phyloP scores from a whole-genome alignment of 64 coral and sea anemone species.

The Actinia equina region DNA sequence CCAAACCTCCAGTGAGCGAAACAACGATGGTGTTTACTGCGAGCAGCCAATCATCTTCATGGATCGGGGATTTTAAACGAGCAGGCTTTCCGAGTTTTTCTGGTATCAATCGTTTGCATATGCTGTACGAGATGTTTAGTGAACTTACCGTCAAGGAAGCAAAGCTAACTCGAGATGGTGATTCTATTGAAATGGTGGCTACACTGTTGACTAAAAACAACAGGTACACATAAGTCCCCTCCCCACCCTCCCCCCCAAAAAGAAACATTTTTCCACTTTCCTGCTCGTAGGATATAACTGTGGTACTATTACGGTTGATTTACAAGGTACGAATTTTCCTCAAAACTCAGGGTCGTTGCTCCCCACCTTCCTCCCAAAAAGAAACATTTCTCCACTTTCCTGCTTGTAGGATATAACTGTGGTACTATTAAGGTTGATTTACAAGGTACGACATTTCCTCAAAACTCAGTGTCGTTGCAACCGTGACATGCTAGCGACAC shows the following conservation, averaged over 20 bases:
- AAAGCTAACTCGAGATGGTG: constrained; percentile 27
- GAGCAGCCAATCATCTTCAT: constrained; percentile 22
- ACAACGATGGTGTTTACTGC: constrained; percentile 35
- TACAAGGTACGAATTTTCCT: too few relatives aligned
- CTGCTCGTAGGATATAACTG: background rate
- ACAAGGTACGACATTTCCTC: too few relatives aligned
- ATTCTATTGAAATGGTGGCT: constrained; percentile 29
- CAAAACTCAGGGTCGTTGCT: too few relatives aligned
- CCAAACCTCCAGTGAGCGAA: constrained; percentile 45
- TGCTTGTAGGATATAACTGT: background rate
- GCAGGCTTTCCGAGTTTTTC: constrained; percentile 83
- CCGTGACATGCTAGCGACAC: too few relatives aligned
- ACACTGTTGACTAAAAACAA: constrained; percentile 47
- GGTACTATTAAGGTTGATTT: too few relatives aligned
- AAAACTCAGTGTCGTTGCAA: too few relatives aligned
- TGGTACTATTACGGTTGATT: too few relatives aligned
- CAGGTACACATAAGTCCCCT: constrained; percentile 11
- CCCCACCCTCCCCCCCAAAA: background rate
- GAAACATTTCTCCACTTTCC: background rate
- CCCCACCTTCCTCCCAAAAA: background rate
- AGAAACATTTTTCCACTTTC: background rate
- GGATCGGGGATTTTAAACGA: constrained; percentile 52
- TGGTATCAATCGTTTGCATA: constrained; percentile 54
- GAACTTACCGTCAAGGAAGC: constrained; percentile 62
- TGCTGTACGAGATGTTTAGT: constrained; percentile 61